phyloP scores from a whole-genome alignment of 2,113 vertebrate species.

The Cyanistes caeruleus region DNA sequence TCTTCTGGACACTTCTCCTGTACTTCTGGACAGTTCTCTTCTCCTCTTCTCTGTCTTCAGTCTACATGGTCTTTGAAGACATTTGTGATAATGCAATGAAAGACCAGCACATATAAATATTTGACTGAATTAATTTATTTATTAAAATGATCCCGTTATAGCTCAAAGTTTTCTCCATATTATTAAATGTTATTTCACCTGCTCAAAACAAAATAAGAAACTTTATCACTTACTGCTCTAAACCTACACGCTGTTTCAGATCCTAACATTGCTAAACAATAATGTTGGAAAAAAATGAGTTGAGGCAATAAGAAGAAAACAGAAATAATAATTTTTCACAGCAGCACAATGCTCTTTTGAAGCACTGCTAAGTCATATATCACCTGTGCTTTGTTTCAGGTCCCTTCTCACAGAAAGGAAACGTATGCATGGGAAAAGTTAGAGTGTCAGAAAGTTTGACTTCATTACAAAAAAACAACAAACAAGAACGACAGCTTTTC shows the following conservation, averaged over 20 bases:
- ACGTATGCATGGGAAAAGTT: not conserved
- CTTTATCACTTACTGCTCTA: not conserved
- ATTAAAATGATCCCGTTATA: constrained; percentile 23
- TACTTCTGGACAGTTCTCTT: not conserved
- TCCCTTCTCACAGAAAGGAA: not conserved
- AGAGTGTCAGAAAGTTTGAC: not conserved
- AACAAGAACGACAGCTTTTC: not conserved
- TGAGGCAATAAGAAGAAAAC: not conserved
- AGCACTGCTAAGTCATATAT: not conserved
- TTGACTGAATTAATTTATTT: not conserved
- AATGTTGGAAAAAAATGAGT: not conserved
- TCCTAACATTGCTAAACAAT: not conserved
- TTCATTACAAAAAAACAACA: not conserved
- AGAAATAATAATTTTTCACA: not conserved
- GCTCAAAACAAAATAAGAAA: not conserved
- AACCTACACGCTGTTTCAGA: not conserved
- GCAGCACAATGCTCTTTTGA: not conserved
- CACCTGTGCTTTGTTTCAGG: not conserved
- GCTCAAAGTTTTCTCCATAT: not conserved
- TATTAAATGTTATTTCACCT: not conserved
- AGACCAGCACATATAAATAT: not conserved
- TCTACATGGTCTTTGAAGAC: not conserved
- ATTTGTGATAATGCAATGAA: not conserved
- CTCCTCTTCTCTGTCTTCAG: rapidly evolving
- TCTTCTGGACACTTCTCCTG: not conserved